Percentiles rank a stretch among this genome's conserved stretches.
phyloP scores from a whole-genome alignment of 2,113 vertebrate species.

The Hippocampus comes region DNA sequence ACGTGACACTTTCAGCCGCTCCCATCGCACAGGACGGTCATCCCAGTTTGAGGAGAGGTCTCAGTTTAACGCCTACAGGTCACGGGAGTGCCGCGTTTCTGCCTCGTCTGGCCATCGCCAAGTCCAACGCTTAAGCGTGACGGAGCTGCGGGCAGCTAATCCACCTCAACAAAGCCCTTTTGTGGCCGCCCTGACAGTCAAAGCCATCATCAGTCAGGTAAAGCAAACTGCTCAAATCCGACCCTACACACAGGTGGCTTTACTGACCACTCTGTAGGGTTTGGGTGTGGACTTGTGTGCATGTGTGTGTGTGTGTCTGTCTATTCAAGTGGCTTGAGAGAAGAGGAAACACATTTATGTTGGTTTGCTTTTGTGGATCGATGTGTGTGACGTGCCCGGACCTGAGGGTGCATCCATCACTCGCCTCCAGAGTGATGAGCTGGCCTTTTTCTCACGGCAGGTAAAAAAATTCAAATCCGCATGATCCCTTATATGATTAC shows the following conservation, averaged over 20 bases:
- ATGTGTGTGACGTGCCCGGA: constrained; percentile 21
- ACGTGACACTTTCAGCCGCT: constrained; percentile 29
- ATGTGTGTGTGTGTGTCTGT: constrained; percentile 17
- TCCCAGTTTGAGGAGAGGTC: constrained; percentile 31
- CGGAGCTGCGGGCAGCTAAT: constrained; percentile 41
- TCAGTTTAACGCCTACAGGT: constrained; percentile 57
- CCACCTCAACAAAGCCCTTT: constrained; percentile 48
- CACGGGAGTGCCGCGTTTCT: constrained; percentile 35
- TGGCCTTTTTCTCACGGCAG: constrained; percentile 37
- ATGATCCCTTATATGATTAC: constrained; percentile 43
- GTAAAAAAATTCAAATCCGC: constrained; percentile 45
- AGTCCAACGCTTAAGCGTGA: constrained; percentile 34
- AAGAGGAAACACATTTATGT: constrained; percentile 20
- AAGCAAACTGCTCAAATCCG: constrained; percentile 43
- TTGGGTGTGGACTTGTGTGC: constrained; percentile 33
- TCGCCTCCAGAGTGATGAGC: too few species aligned
- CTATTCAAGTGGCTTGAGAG: constrained; percentile 7
- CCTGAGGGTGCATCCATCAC: constrained; percentile 16
- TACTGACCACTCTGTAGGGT: constrained; percentile 29
- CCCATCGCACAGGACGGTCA: constrained; percentile 24
- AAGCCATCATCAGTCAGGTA: constrained; percentile 51
- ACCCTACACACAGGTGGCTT: constrained; percentile 50
- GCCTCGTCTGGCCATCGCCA: constrained; percentile 35
- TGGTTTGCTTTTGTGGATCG: not conserved
- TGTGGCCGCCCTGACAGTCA: constrained; percentile 44